Evolutionary conservation across 2,888 invertebrate genomes (phyloP).

Genomic region (Altica lythri): DNA sequence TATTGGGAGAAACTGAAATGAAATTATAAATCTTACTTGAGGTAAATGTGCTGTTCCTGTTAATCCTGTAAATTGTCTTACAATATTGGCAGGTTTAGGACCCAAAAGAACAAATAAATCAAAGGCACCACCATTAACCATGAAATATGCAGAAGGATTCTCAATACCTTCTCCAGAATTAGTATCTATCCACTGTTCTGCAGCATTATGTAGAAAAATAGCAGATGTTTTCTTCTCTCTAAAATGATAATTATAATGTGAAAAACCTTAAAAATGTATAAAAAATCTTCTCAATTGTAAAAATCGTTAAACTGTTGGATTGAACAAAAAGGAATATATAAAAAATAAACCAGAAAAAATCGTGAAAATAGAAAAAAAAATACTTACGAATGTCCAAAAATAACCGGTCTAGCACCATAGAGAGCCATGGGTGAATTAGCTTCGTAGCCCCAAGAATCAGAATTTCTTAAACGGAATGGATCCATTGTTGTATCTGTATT

Average conservation of each 20-base stretch:
- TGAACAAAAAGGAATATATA: background rate
- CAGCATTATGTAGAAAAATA: slow-evolving; percentile 77
- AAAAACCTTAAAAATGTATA: too few species aligned
- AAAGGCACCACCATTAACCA: slow-evolving; percentile 93
- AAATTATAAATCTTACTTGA: slow-evolving; percentile 52
- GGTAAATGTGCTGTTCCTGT: slow-evolving; percentile 87
- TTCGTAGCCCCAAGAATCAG: slow-evolving; percentile 84
- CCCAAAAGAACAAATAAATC: slow-evolving; percentile 91
- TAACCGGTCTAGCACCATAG: slow-evolving; percentile 73
- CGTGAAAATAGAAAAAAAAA: background rate
- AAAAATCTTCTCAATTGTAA: background rate
- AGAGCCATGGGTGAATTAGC: slow-evolving; percentile 79
- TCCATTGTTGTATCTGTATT: slow-evolving; percentile 62
- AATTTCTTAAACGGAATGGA: slow-evolving; percentile 90
- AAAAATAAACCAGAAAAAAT: background rate
- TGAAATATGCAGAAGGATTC: slow-evolving; percentile 75
- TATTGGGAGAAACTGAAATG: background rate
- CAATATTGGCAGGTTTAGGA: slow-evolving; percentile 79
- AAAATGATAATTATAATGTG: too few species aligned
- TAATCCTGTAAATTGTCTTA: slow-evolving; percentile 81
- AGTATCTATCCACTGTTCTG: slow-evolving; percentile 97
- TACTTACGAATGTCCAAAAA: slow-evolving; percentile 84
- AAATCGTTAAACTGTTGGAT: slow-evolving; percentile 3
- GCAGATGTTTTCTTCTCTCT: slow-evolving; percentile 31
- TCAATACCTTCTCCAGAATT: slow-evolving; percentile 46